Evolutionary conservation across 2,113 vertebrate species (phyloP), one percentile per base, ranked within the genome.

Genomic region (Alaudala cheleensis): DNA sequence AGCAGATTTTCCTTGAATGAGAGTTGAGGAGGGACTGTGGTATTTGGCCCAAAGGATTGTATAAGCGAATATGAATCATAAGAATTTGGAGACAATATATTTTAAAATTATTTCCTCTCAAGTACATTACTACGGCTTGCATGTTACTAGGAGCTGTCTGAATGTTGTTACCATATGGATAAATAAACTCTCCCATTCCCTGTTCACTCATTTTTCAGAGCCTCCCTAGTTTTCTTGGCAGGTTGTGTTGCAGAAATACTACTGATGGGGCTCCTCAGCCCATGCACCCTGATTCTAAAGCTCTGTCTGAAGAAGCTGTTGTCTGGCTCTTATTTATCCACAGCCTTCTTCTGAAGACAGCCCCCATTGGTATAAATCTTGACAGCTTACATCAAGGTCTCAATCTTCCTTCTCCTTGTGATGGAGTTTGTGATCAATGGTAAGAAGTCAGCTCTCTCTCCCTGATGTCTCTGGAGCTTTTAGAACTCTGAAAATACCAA

Each of bases 401-500:
- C 96, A 88, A 57, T 96, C 91, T 95, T 92, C 80, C 86, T 78
- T 69, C 47, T 95, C 69, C 76, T 90, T 95, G 93, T 76, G 83
- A 65, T 91, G 85, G 92, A 96, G 90, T 95, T 96, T 96, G 76
- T 92, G 96, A 96, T 95, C 96, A 97, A 79, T 7, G 8, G 82
- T 67, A 79, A 97, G 95, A 96, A 97, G 94, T 97, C 95, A 92
- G 84, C 91, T 96, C 94, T 95, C 93, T 96, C 91, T 97, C 65
- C 80, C 34, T 89, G 91, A 60, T 6, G 78, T 96, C 95, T 97
- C 96, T 88, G 58, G 95, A 92, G 96, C 71, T 97, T 97, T 97
- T 95, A 96, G 73, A 93, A 89, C 85, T 97, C 96, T 97, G 97
- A 95, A 97, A 97, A 97, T 97, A 97, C 74, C 83, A 95, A 88